These are phyloP conservation scores for Brachymystax lenok DNA, from an alignment of 2,797 vertebrate genomes.

Conservation along the genomic window DNA sequence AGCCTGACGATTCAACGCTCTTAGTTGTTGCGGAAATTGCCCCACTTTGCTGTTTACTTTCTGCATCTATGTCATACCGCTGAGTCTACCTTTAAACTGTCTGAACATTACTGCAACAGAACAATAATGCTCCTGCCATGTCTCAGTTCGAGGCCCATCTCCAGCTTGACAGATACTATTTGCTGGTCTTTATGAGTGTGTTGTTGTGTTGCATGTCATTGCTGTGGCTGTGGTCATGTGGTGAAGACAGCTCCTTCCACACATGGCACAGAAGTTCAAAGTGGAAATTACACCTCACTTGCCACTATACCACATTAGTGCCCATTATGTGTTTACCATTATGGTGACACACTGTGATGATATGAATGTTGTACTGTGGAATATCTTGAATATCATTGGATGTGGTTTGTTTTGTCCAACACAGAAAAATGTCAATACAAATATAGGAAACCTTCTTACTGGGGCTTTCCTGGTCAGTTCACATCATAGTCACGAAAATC, in stretches of 20 bases:
- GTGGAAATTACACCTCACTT: too few species aligned
- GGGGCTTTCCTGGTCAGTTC: not conserved
- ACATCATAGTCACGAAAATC: not conserved
- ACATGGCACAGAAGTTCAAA: not conserved
- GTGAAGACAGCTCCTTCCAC: constrained; percentile 2
- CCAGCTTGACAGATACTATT: constrained; percentile 28
- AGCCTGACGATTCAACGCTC: too few species aligned
- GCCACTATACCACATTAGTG: too few species aligned
- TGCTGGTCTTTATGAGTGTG: not conserved
- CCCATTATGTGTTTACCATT: too few species aligned
- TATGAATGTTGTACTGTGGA: too few species aligned
- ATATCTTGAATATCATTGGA: too few species aligned
- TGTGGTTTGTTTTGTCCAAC: too few species aligned
- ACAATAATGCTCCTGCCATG: not conserved
- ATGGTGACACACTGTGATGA: too few species aligned
- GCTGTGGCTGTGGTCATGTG: constrained; percentile 14
- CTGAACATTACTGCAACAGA: not conserved
- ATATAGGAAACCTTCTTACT: not conserved
- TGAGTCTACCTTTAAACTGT: not conserved
- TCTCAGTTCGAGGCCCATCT: constrained; percentile 12
- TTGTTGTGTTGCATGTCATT: constrained; percentile 3
- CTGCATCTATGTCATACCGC: too few species aligned
- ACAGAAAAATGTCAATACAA: too few species aligned
- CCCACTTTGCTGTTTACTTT: too few species aligned
- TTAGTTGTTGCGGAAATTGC: too few species aligned